Conservation (phyloP, 2,113 vertebrate species). For the Rhabdornis inornatus region DNA sequence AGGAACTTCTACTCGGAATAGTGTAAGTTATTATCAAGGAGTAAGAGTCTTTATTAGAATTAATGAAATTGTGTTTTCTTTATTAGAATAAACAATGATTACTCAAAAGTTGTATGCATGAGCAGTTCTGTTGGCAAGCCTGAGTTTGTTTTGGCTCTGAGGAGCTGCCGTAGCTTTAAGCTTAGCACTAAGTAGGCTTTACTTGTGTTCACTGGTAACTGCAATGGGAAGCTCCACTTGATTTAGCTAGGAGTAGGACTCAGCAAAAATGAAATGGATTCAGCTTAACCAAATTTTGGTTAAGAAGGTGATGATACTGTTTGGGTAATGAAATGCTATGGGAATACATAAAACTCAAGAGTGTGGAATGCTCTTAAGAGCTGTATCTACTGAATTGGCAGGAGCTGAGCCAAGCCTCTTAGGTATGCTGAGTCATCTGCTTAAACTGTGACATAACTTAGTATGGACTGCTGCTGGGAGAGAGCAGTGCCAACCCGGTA, state of each 20-base stretch:
- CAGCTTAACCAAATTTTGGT: neutral
- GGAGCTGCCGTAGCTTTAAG: neutral
- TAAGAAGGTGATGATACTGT: neutral
- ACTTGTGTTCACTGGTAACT: neutral
- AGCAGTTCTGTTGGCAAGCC: neutral
- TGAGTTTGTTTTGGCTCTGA: conserved; percentile 18
- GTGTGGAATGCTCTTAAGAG: neutral
- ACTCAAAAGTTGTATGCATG: neutral
- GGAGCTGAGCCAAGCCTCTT: neutral
- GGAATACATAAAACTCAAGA: neutral
- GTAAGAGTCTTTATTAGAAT: neutral
- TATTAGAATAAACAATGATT: neutral
- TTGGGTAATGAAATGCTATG: neutral
- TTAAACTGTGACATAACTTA: neutral
- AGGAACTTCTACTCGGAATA: neutral
- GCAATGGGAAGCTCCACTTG: neutral
- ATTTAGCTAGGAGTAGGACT: neutral
- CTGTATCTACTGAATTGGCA: accelerated
- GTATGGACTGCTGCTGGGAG: neutral
- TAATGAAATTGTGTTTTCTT: neutral
- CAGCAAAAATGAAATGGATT: neutral
- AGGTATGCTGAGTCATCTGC: conserved; percentile 51
- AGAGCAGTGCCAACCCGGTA: neutral
- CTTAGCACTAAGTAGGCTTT: neutral
- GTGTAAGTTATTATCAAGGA: neutral